Conservation (phyloP, 2,797 vertebrate species). For the Babyrousa celebensis region DNA sequence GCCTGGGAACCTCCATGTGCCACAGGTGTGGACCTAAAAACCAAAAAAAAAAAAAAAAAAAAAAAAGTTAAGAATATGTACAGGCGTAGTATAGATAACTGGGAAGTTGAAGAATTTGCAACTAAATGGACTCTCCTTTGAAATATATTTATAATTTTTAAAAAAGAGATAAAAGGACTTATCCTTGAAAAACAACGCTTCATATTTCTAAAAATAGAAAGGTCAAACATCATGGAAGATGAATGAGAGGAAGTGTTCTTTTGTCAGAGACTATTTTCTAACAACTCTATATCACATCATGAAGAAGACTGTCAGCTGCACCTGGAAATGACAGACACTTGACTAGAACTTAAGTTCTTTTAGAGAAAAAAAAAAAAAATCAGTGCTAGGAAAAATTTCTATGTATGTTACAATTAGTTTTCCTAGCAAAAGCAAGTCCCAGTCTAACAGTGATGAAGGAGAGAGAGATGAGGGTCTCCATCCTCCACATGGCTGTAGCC, state of each 20-base stretch:
- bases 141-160: neutral
- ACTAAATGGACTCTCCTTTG: neutral
- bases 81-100: neutral
- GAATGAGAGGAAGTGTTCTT: neutral
- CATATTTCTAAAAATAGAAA: neutral
- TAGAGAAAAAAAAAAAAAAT: neutral
- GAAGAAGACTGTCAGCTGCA: neutral
- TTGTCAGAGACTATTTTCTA: neutral
- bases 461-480: neutral
- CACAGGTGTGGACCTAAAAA: too few relatives aligned
- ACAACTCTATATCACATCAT: neutral
- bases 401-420: neutral
- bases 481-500: neutral
- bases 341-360: neutral
- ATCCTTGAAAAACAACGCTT: neutral
- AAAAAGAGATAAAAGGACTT: neutral
- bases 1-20: too few relatives aligned
- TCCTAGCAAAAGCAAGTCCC: neutral
- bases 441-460: neutral
- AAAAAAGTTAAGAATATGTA: neutral
- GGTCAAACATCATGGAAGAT: neutral
- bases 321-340: neutral
- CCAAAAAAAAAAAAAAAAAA: too few relatives aligned
- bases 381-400: neutral
- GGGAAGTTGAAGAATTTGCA: neutral